These are phyloP conservation scores for Pteruthius melanotis DNA, from an alignment of 2,113 vertebrate genomes.

Conservation along the genomic window DNA sequence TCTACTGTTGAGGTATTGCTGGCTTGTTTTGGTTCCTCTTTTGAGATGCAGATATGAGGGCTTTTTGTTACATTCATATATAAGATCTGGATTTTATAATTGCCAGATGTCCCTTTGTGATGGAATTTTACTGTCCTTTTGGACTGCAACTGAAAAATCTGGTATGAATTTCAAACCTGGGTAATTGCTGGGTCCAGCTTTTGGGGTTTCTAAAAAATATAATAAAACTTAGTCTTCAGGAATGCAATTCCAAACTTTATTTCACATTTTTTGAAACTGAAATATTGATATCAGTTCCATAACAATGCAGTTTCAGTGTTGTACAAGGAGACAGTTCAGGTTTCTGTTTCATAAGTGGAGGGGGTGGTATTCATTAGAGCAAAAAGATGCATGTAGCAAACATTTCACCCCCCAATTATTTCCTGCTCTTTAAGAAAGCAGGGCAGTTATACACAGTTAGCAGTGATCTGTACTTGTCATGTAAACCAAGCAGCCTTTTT, in stretches of 20 bases:
- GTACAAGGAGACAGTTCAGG: neutral
- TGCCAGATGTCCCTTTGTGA: neutral
- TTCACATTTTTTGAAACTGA: neutral
- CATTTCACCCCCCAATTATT: accelerated
- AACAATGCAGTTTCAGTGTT: neutral
- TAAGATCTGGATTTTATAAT: neutral
- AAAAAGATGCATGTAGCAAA: neutral
- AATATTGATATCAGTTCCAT: neutral
- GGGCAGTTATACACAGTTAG: neutral
- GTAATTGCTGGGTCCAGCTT: neutral
- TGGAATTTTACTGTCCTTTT: neutral
- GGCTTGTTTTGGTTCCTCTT: neutral
- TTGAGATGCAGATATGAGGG: neutral
- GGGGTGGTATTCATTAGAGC: neutral
- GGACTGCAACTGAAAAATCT: neutral
- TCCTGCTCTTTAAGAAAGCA: neutral
- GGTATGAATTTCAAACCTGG: neutral
- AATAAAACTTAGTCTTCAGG: neutral
- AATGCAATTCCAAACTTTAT: neutral
- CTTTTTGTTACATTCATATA: neutral
- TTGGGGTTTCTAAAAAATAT: neutral
- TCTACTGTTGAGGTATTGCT: neutral
- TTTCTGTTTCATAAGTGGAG: neutral
- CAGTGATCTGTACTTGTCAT: neutral
- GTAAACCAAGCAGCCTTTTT: neutral